Evolutionary conservation across 2,113 vertebrate species (phyloP).

Genomic region (Rattus norvegicus): GRCr8 NC_086032.1:23647001-23647500

Average conservation of each 20-base stretch:
- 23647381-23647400: not conserved
- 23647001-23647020: too few species aligned
- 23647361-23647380: not conserved
- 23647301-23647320: not conserved
- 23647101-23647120: not conserved
- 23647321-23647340: not conserved
- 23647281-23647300: not conserved
- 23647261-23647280: accelerated
- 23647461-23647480: not conserved
- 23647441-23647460: not conserved
- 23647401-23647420: not conserved
- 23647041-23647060: too few species aligned
- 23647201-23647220: not conserved
- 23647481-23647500: not conserved
- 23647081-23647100: not conserved
- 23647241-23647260: not conserved
- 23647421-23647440: not conserved
- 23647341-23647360: not conserved
- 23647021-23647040: too few species aligned
- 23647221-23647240: not conserved
- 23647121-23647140: not conserved
- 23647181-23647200: not conserved
- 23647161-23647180: not conserved
- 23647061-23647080: too few species aligned
- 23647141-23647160: not conserved